Percentiles rank a stretch among this genome's conserved stretches.
phyloP scores from a whole-genome alignment of 2,797 vertebrate genomes.

The Epinephelus awoara region DNA sequence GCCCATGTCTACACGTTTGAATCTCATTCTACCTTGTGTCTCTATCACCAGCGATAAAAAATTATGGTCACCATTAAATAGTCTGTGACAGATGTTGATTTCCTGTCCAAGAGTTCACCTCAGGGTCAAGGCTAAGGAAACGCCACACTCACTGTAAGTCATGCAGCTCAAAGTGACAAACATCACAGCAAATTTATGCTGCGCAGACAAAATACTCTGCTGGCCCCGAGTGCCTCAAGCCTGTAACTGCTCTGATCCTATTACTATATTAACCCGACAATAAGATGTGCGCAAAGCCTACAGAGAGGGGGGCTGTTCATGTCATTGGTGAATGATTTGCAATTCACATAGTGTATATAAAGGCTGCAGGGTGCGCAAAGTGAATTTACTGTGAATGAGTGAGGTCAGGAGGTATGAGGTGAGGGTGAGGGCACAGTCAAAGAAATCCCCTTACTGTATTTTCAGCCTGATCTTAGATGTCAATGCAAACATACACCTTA shows the following conservation, averaged over 20 bases:
- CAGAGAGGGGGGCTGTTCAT: slow-evolving; percentile 7
- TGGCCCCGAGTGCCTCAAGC: slow-evolving; percentile 19
- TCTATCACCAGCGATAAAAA: background rate
- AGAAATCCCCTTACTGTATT: slow-evolving; percentile 26
- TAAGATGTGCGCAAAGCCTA: slow-evolving; percentile 29
- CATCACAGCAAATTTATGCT: slow-evolving; percentile 32
- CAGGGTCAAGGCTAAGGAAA: slow-evolving; percentile 45
- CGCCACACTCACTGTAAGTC: slow-evolving; percentile 29
- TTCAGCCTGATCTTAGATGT: slow-evolving; percentile 17
- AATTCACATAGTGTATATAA: slow-evolving; percentile 39
- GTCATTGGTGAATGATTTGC: slow-evolving; percentile 28
- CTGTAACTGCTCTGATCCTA: slow-evolving; percentile 40
- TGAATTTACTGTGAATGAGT: slow-evolving; percentile 30
- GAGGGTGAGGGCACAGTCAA: slow-evolving; percentile 30
- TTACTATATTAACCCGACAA: slow-evolving; percentile 50
- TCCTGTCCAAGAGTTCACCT: slow-evolving; percentile 33
- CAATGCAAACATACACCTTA: background rate
- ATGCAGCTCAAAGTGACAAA: slow-evolving; percentile 48
- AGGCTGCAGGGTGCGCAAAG: slow-evolving; percentile 20
- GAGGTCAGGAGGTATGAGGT: slow-evolving; percentile 33
- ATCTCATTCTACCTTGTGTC: slow-evolving; percentile 2
- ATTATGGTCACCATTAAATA: slow-evolving; percentile 14
- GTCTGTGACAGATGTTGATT: slow-evolving; percentile 8
- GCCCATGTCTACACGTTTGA: background rate
- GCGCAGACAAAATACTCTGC: slow-evolving; percentile 13